Evolutionary conservation across 2,888 invertebrate genomes (phyloP).

Genomic region (Caenorhabditis imperialis): DNA sequence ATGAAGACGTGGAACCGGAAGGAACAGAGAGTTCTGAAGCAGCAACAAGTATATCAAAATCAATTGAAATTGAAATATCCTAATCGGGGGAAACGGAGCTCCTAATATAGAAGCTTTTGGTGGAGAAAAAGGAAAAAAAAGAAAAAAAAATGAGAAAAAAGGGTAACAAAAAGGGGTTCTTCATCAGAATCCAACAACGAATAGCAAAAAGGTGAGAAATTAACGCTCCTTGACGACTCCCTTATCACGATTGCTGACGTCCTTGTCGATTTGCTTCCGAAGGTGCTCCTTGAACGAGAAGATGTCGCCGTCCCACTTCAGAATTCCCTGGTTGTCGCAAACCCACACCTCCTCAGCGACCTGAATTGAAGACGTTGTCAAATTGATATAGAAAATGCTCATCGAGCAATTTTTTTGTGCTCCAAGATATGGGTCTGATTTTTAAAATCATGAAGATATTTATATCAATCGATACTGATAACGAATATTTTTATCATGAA

Average conservation of each 20-base stretch:
- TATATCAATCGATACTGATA: no score
- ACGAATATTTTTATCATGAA: no score
- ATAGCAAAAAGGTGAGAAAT: conserved; percentile 3
- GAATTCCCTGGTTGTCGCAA: conserved; percentile 94
- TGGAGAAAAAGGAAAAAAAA: background rate
- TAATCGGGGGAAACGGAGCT: conserved; percentile 4
- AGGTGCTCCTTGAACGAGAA: conserved; percentile 95
- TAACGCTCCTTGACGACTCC: conserved; percentile 61
- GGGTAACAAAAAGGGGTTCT: conserved; percentile 20
- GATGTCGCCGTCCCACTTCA: conserved; percentile 97
- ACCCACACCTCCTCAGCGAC: conserved; percentile 99
- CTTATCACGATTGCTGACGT: conserved; percentile 77
- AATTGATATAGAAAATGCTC: no score
- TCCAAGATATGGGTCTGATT: no score
- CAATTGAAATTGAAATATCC: conserved; percentile 47
- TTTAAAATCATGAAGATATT: no score
- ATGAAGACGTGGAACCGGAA: background rate
- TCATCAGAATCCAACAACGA: conserved; percentile 19
- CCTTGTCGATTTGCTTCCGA: conserved; percentile 88
- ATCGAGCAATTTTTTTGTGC: no score
- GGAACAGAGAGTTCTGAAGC: conserved; percentile 6
- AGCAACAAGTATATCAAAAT: conserved; percentile 26
- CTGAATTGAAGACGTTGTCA: no score
- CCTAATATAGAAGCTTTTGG: conserved; percentile 36
- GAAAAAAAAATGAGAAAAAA: conserved; percentile 6